These are phyloP conservation scores for Daptonema setosum DNA, from an alignment of 2,888 invertebrate species.

Conservation along the genomic window DNA sequence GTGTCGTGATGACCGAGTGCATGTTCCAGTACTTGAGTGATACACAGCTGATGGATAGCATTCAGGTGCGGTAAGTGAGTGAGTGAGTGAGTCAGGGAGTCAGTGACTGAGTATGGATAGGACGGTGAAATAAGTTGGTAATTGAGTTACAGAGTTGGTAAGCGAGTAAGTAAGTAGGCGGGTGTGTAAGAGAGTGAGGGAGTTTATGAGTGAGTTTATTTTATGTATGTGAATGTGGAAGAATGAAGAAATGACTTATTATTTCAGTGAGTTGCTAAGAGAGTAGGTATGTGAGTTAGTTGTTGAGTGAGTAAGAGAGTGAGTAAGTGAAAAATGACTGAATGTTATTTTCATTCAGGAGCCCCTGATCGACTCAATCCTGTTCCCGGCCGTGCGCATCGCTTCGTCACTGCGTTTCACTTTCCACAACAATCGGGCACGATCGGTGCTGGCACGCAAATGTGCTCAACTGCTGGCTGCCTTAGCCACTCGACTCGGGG, in stretches of 20 bases:
- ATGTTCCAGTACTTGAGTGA: conserved; percentile 60
- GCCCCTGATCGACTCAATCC: conserved; percentile 54
- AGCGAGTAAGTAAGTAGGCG: too few relatives aligned
- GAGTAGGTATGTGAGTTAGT: too few relatives aligned
- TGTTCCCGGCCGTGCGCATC: conserved; percentile 58
- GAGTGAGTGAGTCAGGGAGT: conserved; percentile 3
- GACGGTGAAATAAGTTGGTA: too few relatives aligned
- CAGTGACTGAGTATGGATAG: background rate
- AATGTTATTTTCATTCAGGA: conserved; percentile 50
- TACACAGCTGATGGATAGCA: conserved; percentile 59
- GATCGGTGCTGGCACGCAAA: conserved; percentile 9
- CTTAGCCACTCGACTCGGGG: conserved; percentile 34
- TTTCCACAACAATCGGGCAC: conserved; percentile 44
- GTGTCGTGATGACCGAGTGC: conserved; percentile 53
- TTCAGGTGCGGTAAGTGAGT: conserved; percentile 41
- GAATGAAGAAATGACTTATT: too few relatives aligned
- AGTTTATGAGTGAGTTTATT: too few relatives aligned
- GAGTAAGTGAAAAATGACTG: too few relatives aligned
- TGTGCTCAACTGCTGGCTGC: conserved; percentile 28
- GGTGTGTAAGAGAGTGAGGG: too few relatives aligned
- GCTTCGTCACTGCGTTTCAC: conserved; percentile 52
- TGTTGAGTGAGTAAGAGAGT: too few relatives aligned
- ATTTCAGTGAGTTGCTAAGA: too few relatives aligned
- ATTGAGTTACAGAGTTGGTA: too few relatives aligned
- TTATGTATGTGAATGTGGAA: too few relatives aligned